phyloP scores from a whole-genome alignment of 2,888 invertebrate species.

The Drosophila ezoana region DNA sequence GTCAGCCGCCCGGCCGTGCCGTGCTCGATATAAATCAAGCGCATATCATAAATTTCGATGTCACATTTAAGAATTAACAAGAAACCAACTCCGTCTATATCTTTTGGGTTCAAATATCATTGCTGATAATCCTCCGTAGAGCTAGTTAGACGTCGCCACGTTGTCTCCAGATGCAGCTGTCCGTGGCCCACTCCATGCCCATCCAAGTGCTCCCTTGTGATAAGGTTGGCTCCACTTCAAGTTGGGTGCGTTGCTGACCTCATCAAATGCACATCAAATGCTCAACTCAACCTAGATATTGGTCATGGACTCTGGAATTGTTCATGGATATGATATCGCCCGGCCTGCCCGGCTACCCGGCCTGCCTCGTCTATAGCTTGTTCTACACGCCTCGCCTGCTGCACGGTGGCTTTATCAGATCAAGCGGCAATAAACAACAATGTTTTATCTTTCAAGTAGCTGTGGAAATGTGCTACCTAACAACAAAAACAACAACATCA shows the following conservation, averaged over 20 bases:
- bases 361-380: conserved; percentile 40
- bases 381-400: conserved; percentile 70
- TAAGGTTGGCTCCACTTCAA: conserved; percentile 43
- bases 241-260: conserved; percentile 72
- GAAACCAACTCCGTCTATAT: conserved; percentile 19
- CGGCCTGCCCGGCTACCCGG: conserved; percentile 2
- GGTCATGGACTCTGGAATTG: conserved; percentile 72
- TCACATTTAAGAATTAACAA: conserved; percentile 67
- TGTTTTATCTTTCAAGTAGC: conserved; percentile 84
- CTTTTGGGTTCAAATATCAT: conserved; percentile 36
- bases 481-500: conserved; percentile 49
- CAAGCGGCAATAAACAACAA: conserved; percentile 82
- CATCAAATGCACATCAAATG: conserved; percentile 75
- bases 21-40: conserved; percentile 77
- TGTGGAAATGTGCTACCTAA: conserved; percentile 82
- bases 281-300: conserved; percentile 60
- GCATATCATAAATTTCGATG: conserved; percentile 66
- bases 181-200: conserved; percentile 1
- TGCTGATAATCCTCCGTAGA: conserved; percentile 55
- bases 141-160: conserved; percentile 55
- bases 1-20: conserved; percentile 47
- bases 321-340: conserved; percentile 82
- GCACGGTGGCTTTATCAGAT: conserved; percentile 83
- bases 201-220: conserved; percentile 24
- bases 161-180: conserved; percentile 60